Conservation (phyloP, 2,797 vertebrate species). For the Myotis pilosus region DNA sequence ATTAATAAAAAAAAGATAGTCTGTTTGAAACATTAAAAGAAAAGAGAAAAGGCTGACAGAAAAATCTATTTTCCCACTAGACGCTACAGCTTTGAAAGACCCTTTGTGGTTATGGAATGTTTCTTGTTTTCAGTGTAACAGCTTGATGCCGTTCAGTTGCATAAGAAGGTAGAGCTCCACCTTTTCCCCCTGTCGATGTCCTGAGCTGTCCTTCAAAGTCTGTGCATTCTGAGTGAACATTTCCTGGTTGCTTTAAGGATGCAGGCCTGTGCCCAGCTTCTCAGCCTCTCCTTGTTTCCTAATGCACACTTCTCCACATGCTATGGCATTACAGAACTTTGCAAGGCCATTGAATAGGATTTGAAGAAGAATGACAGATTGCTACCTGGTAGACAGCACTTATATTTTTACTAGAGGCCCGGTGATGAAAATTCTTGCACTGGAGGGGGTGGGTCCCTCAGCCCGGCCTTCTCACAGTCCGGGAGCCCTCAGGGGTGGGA, state of each 20-base stretch:
- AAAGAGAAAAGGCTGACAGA: background rate
- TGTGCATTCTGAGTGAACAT: background rate
- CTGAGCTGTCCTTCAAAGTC: background rate
- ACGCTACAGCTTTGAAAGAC: background rate
- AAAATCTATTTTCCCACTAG: background rate
- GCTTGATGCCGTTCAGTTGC: background rate
- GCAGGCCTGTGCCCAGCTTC: constrained; percentile 51
- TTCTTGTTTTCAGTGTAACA: background rate
- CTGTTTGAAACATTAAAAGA: background rate
- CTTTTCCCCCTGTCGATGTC: background rate
- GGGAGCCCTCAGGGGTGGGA: too few species aligned
- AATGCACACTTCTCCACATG: background rate
- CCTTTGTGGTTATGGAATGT: background rate
- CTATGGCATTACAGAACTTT: constrained; percentile 44
- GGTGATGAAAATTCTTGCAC: too few species aligned
- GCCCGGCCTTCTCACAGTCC: too few species aligned
- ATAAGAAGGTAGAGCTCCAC: background rate
- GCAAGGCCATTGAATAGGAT: constrained; percentile 59
- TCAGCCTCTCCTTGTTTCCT: constrained; percentile 22
- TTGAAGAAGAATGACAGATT: constrained; percentile 70
- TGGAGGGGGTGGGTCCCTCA: too few species aligned
- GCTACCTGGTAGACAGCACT: constrained; percentile 62
- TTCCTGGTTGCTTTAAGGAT: constrained; percentile 16
- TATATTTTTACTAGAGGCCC: constrained; percentile 44
- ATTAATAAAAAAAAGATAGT: background rate